Evolutionary conservation across 2,797 vertebrate genomes (phyloP).

Genomic region (Anguilla anguilla): DNA sequence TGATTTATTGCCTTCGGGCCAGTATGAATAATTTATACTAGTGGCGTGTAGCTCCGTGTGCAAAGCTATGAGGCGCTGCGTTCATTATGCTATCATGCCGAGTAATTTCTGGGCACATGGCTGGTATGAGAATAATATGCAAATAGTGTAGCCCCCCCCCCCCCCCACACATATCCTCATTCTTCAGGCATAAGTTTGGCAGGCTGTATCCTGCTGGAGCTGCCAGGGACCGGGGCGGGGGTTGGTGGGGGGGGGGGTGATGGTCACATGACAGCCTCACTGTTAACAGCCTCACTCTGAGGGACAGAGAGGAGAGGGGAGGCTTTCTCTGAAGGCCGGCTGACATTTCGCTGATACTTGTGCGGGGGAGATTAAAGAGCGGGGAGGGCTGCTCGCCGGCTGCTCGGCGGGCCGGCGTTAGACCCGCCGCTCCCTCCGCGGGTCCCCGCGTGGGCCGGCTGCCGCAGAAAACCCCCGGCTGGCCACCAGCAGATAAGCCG

Average conservation of each 20-base stretch:
- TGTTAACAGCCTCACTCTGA: slow-evolving; percentile 33
- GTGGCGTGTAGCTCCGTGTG: slow-evolving; percentile 77
- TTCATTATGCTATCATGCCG: slow-evolving; percentile 85
- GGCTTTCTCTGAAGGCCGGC: slow-evolving; percentile 39
- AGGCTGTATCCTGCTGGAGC: slow-evolving; percentile 34
- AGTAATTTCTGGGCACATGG: slow-evolving; percentile 81
- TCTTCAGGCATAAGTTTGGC: slow-evolving; percentile 40
- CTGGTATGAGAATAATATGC: slow-evolving; percentile 83
- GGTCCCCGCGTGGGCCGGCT: neutral
- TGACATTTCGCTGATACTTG: slow-evolving; percentile 52
- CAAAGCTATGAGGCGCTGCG: slow-evolving; percentile 81
- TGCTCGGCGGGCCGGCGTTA: neutral
- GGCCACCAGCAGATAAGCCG: slow-evolving; percentile 15
- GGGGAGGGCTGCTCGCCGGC: slow-evolving; percentile 22
- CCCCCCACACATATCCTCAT: neutral
- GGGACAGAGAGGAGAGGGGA: neutral
- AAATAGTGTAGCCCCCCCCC: slow-evolving; percentile 59
- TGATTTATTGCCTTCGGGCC: slow-evolving; percentile 91
- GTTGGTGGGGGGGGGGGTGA: slow-evolving; percentile 17
- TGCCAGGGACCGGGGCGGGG: slow-evolving; percentile 29
- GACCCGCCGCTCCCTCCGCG: neutral
- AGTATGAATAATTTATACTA: slow-evolving; percentile 89
- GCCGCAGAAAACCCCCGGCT: neutral
- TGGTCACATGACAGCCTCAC: slow-evolving; percentile 13
- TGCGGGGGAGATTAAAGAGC: slow-evolving; percentile 41